These are phyloP conservation scores for Hermetia illucens DNA, from an alignment of 1,140 invertebrate genomes.

Conservation along the genomic window DNA sequence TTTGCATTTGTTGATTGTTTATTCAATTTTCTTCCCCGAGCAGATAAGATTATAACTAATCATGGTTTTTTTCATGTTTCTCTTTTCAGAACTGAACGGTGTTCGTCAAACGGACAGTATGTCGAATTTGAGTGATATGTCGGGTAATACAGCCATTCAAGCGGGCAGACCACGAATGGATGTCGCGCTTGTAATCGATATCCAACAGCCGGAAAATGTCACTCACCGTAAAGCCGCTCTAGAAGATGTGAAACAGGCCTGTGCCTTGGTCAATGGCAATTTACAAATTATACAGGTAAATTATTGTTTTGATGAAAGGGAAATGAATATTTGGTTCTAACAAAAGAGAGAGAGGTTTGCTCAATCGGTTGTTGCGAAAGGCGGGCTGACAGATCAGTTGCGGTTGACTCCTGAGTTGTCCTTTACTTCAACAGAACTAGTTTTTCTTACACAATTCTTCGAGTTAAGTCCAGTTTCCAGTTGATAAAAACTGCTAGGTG, in stretches of 20 bases:
- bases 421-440: no score
- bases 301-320: conserved; percentile 10
- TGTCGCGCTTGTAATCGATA: conserved; percentile 80
- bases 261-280: conserved; percentile 60
- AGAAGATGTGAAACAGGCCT: conserved; percentile 72
- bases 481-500: no score
- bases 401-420: no score
- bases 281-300: conserved; percentile 68
- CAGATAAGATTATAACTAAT: no score
- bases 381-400: no score
- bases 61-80: no score
- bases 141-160: conserved; percentile 41
- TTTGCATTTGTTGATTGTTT: no score
- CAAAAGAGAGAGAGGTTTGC: no score
- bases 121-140: conserved; percentile 42
- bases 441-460: no score
- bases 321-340: background rate
- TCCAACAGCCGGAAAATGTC: conserved; percentile 54
- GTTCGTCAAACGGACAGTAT: conserved; percentile 7
- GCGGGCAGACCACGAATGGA: conserved; percentile 59
- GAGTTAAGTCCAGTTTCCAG: background rate
- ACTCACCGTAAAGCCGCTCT: conserved; percentile 61
- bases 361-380: no score
- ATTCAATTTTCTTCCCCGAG: no score
- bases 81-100: conserved; percentile 2